Evolutionary conservation across 2,888 invertebrate species (phyloP), one percentile per base, ranked within the genome.

Genomic region (Thecocarcelia acutangulata): DNA sequence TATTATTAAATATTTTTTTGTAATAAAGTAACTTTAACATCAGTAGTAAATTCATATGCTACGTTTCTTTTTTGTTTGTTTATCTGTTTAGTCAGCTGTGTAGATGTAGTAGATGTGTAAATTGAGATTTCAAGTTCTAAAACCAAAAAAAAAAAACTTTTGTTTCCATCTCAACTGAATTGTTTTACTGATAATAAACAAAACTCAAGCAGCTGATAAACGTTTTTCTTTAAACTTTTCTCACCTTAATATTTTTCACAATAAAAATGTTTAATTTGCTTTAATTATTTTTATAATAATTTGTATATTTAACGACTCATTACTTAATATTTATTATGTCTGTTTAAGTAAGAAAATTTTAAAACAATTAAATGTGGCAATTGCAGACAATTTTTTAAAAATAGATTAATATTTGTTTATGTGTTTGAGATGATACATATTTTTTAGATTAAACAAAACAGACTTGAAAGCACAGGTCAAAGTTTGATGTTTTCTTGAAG

Each of bases 321-420:
- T 56, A 37, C 13, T 58, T 8, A 33, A 33, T 6, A 33, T 44
- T 59, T 40, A 3, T 42, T 59, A 21, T 59, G 13, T 42, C 21
- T 21, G 42, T 3, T 21, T 8, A 19, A 44, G 44, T 44, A 28
- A 13, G n/a, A 59, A 59, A 13, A 24, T 24, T 33, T 33, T 9
- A 33, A 24, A 15, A 44, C 21, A 59, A 59, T 59, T 59, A 59
- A 59, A 42, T 21, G n/a, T 19, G 42, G 9, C n/a, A 59, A 59
- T 44, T 59, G n/a, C 5, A 15, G n/a, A 44, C 33, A 44, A 42
- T 15, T 13, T 11, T 13, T 24, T 44, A 42, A 21, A 28, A n/a
- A 28, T n/a, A 54, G 28, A 54, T 33, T 52, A 19, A 5, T n/a
- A n/a, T 13, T 15, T 17, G 33, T 33, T 9, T 33, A 11, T 9